Base-by-base conservation (phyloP, 2,888 invertebrate genomes). In the Tricholauxania praeusta region DNA sequence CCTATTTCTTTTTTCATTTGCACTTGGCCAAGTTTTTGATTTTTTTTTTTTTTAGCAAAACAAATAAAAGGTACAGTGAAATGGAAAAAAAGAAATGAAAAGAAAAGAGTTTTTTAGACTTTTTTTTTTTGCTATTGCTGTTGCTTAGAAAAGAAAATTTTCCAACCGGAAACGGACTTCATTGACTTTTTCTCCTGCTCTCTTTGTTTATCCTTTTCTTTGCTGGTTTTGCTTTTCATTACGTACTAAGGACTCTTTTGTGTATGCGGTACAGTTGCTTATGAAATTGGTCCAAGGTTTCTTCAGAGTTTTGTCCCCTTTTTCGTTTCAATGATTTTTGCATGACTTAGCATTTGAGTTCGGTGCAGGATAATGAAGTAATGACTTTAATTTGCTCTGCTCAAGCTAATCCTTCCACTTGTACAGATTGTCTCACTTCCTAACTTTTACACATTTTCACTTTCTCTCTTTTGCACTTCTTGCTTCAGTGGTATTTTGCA, bases 401-500 rank as follows among this genome's bases (percentile, higher is more conserved):
- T 39, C 39, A 17, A 32, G 51, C 39, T 63, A 49, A 55, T 68
- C 63, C 28, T 55, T n/a, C 65, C 65, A 39, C 39, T 39, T 39
- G 39, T 10, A 28, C 28, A 28, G 28, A 28, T 28, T 28, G 10
- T 39, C 19, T n/a, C 22, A 14, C 52, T 67, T 15, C 17, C 6
- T 77, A 76, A 78, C 74, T 48, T 80, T 73, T 74, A 59, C 47
- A 71, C 39, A 39, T 39, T 39, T 39, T 39, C 39, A 39, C 39
- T 39, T 39, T 4, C 4, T 28, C 28, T 39, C 39, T 39, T 63
- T 48, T 65, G 0, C 14, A 39, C 28, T 67, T 53, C 15, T 52
- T 14, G 60, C 65, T 66, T 49, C 92, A 97, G 96, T 87, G 98
- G 97, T 76, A 95, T 97, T 85, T 89, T 97, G 84, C 92, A 95